phyloP scores from a whole-genome alignment of 2,797 vertebrate genomes.

The Acropternis orthonyx region DNA sequence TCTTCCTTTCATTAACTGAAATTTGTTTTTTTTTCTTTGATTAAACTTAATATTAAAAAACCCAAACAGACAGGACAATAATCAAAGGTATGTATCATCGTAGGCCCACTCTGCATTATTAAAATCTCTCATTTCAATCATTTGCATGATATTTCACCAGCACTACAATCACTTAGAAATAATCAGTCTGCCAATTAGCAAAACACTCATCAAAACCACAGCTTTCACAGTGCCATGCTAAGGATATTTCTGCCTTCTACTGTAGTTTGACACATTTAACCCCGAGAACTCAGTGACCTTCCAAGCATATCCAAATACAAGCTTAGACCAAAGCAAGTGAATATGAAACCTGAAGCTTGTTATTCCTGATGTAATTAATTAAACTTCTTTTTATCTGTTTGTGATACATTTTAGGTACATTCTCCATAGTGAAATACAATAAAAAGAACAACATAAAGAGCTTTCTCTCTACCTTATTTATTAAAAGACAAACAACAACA shows the following conservation, averaged over 20 bases:
- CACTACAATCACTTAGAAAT: neutral
- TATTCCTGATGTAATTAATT: neutral
- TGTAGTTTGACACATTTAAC: neutral
- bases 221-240: neutral
- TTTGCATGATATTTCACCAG: neutral
- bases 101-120: constrained; percentile 18
- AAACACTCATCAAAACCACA: neutral
- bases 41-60: constrained; percentile 59
- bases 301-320: neutral
- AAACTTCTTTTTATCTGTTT: neutral
- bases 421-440: neutral
- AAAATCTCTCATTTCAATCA: constrained; percentile 12
- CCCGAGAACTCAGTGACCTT: neutral
- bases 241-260: neutral
- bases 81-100: constrained; percentile 33
- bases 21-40: constrained; percentile 40
- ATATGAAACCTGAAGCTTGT: neutral
- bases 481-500: neutral
- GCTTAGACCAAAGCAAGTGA: neutral
- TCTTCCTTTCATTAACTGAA: constrained; percentile 50
- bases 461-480: neutral
- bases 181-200: neutral
- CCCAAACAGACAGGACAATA: neutral
- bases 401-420: neutral
- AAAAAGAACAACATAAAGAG: neutral